Percentiles rank a stretch among this genome's conserved stretches.
Evolutionary conservation across 2,113 vertebrate genomes (phyloP).

Genomic region (Cynopterus brachyotis): DNA sequence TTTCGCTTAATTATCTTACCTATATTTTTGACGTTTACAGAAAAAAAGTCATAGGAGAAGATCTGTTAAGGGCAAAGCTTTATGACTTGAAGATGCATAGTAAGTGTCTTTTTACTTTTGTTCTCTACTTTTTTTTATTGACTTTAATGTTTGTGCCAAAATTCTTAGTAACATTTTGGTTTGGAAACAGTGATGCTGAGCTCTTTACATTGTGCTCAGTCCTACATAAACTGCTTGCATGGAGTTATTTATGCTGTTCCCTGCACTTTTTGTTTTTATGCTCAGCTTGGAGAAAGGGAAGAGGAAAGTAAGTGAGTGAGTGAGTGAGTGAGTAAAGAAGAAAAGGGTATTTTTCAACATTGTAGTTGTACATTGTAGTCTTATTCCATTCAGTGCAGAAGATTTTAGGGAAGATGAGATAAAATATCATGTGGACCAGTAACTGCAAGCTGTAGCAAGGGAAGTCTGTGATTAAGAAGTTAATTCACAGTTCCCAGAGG

Average conservation of each 20-base stretch:
- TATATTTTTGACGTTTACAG: conserved; percentile 78
- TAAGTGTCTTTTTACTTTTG: conserved; percentile 78
- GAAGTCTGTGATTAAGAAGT: background rate
- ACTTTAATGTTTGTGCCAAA: background rate
- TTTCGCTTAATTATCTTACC: conserved; percentile 51
- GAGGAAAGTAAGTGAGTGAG: background rate
- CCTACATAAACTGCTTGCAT: background rate
- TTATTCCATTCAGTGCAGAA: background rate
- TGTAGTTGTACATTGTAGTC: background rate
- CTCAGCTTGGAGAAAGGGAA: background rate
- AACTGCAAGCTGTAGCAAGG: background rate
- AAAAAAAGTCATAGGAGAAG: conserved; percentile 61
- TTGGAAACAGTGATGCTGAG: background rate
- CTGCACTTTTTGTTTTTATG: background rate
- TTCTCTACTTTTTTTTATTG: background rate
- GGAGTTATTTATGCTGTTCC: background rate
- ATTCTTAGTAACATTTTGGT: conserved; percentile 19
- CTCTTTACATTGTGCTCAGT: background rate
- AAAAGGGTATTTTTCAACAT: background rate
- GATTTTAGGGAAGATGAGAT: background rate
- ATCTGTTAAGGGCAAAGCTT: conserved; percentile 65
- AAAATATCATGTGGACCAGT: background rate
- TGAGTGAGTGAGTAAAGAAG: background rate
- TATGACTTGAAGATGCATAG: conserved; percentile 79
- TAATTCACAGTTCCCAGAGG: background rate